phyloP scores from a whole-genome alignment of 2,888 invertebrate genomes.

The Incurvaria masculella region DNA sequence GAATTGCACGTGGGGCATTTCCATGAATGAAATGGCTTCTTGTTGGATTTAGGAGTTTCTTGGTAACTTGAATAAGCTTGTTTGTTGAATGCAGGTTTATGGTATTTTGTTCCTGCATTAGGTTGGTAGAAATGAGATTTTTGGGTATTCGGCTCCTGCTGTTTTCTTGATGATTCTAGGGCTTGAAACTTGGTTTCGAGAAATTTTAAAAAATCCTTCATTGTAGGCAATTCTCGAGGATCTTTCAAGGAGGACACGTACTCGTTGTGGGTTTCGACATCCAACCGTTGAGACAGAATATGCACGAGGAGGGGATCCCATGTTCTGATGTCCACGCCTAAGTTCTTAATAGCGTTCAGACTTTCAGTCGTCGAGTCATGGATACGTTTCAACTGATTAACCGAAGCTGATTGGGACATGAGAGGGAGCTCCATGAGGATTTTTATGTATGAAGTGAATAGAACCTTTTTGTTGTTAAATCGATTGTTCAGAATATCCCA shows the following conservation, averaged over 20 bases:
- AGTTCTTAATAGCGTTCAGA: constrained; percentile 1
- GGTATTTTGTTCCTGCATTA: background rate
- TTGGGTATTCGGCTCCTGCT: background rate
- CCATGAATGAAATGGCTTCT: too few species aligned
- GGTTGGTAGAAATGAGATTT: background rate
- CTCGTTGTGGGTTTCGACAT: background rate
- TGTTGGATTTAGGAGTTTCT: too few species aligned
- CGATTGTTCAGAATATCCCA: too few species aligned
- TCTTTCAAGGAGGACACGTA: constrained; percentile 2
- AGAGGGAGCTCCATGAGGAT: too few species aligned
- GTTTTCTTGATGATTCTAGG: background rate
- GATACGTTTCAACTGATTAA: background rate
- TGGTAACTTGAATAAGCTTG: too few species aligned
- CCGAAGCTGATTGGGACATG: background rate
- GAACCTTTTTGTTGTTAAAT: too few species aligned
- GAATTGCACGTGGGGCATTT: background rate
- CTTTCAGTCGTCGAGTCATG: background rate
- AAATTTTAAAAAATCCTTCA: constrained; percentile 1
- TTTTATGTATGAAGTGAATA: too few species aligned
- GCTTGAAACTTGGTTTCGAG: constrained; percentile 1
- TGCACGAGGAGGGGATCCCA: background rate
- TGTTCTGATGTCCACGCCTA: constrained; percentile 1
- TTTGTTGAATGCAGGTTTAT: background rate
- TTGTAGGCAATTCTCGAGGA: constrained; percentile 1
- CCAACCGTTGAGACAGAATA: background rate